Base-by-base conservation (phyloP, 2,113 vertebrate genomes). In the Hemibagrus wyckioides region DNA sequence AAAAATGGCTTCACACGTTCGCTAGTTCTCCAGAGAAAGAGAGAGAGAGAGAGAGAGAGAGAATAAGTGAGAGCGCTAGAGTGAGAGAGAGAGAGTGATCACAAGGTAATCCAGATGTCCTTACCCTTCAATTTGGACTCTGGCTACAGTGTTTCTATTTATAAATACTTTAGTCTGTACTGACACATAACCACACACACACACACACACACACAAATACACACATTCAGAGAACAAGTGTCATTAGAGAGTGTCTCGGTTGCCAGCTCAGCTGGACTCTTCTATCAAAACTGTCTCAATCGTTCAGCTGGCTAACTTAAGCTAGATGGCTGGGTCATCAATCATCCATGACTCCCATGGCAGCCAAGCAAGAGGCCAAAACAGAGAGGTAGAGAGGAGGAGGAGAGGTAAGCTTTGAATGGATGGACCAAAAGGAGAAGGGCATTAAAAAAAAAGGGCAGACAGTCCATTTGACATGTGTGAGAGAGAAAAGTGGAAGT, bases 1-100 rank as follows among this genome's bases (percentile, higher is more conserved):
- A 94, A 93, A 94, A 93, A 91, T 93, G 93, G 94, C 92, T 92
- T 94, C 92, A 91, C 89, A 92, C 91, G 13, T 36, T 86, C 91
- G 87, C 90, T 83, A 92, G 91, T 93, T 91, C 92, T 90, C 83
- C 17, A 91, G 90, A 95, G 82, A 28, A 13, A 69, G 36, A 21
- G 17, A 54, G 19, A 54, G 83, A 25, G 9, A 57, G 52, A 56
- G n/a, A 56, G 50, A 36, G 39, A 44, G 41, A 50, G 61, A 65
- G 81, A 8, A 17, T 6, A 39, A 39, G n/a, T 30, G 81, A 81
- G 33, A 56, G 19, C 41, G 28, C 0, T 5, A 48, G 44, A 65
- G 81, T 2, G 30, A 9, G 52, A 39, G n/a, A 48, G 81, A 81
- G 33, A 56, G 19, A 54, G 28, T n/a, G 50, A 25, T 59, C 36